phyloP scores from a whole-genome alignment of 2,797 vertebrate genomes.

The Lerista edwardsae region DNA sequence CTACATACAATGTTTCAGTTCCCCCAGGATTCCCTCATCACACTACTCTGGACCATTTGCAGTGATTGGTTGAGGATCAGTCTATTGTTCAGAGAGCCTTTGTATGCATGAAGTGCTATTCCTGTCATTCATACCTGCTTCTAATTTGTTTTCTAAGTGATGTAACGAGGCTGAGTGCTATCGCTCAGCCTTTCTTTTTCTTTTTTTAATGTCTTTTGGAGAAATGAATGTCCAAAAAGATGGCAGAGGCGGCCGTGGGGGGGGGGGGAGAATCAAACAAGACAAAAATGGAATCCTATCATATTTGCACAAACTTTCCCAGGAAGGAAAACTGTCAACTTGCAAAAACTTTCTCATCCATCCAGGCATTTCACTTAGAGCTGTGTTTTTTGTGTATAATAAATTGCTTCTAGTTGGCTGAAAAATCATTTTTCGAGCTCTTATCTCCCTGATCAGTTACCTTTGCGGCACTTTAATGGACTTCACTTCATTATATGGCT shows the following conservation, averaged over 20 bases:
- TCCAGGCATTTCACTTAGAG: constrained; percentile 72
- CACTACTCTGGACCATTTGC: not conserved
- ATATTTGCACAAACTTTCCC: constrained; percentile 58
- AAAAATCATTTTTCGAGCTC: constrained; percentile 77
- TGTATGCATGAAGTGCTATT: not conserved
- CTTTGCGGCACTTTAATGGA: constrained; percentile 81
- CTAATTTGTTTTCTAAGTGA: constrained; percentile 60
- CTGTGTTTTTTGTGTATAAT: constrained; percentile 76
- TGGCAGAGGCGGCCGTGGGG: not conserved
- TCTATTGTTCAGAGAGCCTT: constrained; percentile 15
- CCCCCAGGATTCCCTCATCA: not conserved
- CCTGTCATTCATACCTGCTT: constrained; percentile 24
- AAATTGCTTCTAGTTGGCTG: constrained; percentile 80
- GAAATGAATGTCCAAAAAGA: not conserved
- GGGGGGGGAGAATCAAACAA: constrained; percentile 9
- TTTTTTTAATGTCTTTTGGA: not conserved
- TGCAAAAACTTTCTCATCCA: constrained; percentile 64
- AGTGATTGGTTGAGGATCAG: constrained; percentile 35
- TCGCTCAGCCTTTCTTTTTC: not conserved
- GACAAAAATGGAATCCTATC: not conserved
- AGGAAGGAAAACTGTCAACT: constrained; percentile 69
- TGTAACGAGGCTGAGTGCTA: constrained; percentile 47
- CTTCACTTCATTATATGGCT: constrained; percentile 88
- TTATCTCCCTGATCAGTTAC: constrained; percentile 81
- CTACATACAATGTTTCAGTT: not conserved